phyloP scores from a whole-genome alignment of 2,888 invertebrate species.

The Laspeyria flexula region DNA sequence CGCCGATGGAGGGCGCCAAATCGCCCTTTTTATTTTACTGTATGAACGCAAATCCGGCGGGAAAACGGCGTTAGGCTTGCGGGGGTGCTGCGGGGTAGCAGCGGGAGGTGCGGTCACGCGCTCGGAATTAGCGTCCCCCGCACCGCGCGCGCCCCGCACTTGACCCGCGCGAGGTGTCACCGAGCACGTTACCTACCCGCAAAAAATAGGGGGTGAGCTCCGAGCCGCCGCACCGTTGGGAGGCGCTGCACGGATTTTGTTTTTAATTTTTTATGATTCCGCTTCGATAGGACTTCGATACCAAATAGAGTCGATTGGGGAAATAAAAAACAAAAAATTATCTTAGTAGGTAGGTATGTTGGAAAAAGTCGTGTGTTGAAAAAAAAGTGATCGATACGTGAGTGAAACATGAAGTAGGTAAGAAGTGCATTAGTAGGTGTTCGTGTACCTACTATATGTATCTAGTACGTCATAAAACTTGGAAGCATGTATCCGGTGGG shows the following conservation, averaged over 20 bases:
- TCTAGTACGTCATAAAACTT: slow-evolving; percentile 34
- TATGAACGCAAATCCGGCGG: slow-evolving; percentile 84
- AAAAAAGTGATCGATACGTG: background rate
- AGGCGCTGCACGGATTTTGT: slow-evolving; percentile 67
- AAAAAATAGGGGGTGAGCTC: slow-evolving; percentile 69
- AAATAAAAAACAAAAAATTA: slow-evolving; percentile 25
- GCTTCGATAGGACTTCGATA: slow-evolving; percentile 60
- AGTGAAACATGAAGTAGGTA: background rate
- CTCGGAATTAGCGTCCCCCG: slow-evolving; percentile 72
- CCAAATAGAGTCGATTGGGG: slow-evolving; percentile 34
- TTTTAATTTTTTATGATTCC: slow-evolving; percentile 73
- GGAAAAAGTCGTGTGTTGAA: too few species aligned
- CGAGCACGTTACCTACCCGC: slow-evolving; percentile 79
- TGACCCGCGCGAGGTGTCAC: slow-evolving; percentile 79
- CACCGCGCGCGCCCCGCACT: slow-evolving; percentile 57
- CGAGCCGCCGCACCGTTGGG: slow-evolving; percentile 43
- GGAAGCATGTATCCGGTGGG: slow-evolving; percentile 51
- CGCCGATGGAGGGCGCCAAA: slow-evolving; percentile 82
- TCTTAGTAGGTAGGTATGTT: background rate
- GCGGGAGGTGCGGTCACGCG: slow-evolving; percentile 74
- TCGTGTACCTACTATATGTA: slow-evolving; percentile 3
- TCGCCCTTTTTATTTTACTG: slow-evolving; percentile 84
- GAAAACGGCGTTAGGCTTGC: slow-evolving; percentile 66
- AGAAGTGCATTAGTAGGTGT: background rate
- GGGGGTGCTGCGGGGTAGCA: slow-evolving; percentile 32